Evolutionary conservation across 2,888 invertebrate genomes (phyloP), one percentile per base, ranked within the genome.

Genomic region (Leptopilina syphax): DNA sequence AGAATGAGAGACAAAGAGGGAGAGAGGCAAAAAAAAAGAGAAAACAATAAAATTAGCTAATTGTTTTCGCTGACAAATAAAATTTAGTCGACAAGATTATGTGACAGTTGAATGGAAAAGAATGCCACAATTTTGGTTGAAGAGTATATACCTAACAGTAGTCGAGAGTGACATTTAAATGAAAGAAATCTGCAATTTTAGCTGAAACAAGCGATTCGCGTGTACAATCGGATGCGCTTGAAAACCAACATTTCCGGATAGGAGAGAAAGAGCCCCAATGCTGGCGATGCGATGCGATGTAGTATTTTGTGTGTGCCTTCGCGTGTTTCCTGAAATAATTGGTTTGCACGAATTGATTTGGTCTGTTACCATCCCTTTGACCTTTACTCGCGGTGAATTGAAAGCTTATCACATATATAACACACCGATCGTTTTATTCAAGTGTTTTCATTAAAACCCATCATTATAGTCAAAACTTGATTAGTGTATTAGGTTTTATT

Each of bases 401-500:
- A n/a, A 54, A 73, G 70, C 70, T 73, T 73, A 73, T 54, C 70
- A 50, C 70, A 73, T 27, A 54, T 73, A 73, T 50, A 50, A 50
- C 50, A 54, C 54, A 73, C 54, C 34, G 70, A 73, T 73, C 73
- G 57, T 57, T 73, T 73, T 60, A 73, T 73, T 34, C 77, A 81
- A 83, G 80, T 78, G 80, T 80, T 83, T 83, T 80, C 83, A 83
- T 81, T 80, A 83, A 83, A 82, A 34, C 34, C 63, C 79, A 66
- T 80, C 79, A 81, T 81, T 83, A 50, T 50, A 10, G 12, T 50
- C 73, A 70, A 27, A 54, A 41, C 57, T 73, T 41, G 57, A 73
- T 60, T 73, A 57, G 34, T 57, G 73, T n/a, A n/a, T 27, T 73
- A 27, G 73, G 9, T 50, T 34, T 34, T 34, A 34, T 50, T 73